Percentiles rank a stretch among this genome's conserved stretches.
Evolutionary conservation across 2,888 invertebrate genomes (phyloP).

Genomic region (Lasioglossum malachurum): DNA sequence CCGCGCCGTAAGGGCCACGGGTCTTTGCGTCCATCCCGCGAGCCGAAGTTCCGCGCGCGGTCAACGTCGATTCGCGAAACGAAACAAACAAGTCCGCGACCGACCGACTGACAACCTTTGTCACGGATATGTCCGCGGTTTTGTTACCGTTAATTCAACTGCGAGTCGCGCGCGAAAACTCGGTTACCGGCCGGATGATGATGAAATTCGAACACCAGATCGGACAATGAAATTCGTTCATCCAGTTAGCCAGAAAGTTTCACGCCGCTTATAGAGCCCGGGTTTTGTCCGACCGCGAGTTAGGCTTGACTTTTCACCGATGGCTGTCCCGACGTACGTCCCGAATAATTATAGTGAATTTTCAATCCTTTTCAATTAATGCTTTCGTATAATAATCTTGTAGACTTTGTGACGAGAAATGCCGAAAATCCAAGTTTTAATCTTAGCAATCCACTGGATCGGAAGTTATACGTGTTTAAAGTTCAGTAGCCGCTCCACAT

Average conservation of each 20-base stretch:
- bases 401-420: too few species aligned
- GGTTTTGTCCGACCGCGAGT: background rate
- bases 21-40: constrained; percentile 49
- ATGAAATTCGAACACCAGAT: constrained; percentile 4
- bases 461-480: too few species aligned
- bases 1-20: constrained; percentile 55
- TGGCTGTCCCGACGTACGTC: background rate
- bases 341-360: background rate
- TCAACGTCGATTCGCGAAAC: constrained; percentile 37
- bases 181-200: constrained; percentile 23
- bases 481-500: too few species aligned
- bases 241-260: background rate
- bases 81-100: constrained; percentile 36
- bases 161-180: constrained; percentile 21
- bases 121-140: constrained; percentile 56
- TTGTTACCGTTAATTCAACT: constrained; percentile 40
- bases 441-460: too few species aligned
- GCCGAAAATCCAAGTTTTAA: too few species aligned
- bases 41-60: constrained; percentile 59
- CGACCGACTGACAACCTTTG: constrained; percentile 49
- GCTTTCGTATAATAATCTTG: too few species aligned
- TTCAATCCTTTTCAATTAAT: background rate
- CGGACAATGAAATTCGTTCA: constrained; percentile 7
- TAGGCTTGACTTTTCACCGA: background rate
- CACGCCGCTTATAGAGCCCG: background rate